Evolutionary conservation across 2,113 vertebrate species (phyloP), one percentile per base, ranked within the genome.

Genomic region (Erythrocebus patas): DNA sequence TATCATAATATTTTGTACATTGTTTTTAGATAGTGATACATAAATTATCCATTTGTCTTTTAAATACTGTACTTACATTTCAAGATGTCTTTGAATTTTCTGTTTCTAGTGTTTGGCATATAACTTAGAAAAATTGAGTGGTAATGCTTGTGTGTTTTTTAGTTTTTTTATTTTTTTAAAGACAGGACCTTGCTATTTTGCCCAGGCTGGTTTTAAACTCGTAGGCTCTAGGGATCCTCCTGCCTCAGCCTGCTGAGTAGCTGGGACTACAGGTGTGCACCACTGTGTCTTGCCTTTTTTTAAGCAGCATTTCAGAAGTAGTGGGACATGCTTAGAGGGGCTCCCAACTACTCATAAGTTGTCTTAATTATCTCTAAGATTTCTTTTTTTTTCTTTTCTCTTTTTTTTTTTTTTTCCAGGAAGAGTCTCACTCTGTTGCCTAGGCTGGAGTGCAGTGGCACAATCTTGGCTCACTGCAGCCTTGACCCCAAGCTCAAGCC

Each of bases 1-100:
- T 38, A 64, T 83, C 25, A 9, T 32, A 66, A 90, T 57, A 45
- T 80, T 93, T 94, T 81, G 18, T 64, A 45, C 72, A 25, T 93
- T 95, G 57, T 64, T 97, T 96, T 96, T 95, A 75, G 57, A 73
- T 84, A 80, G 76, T 66, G 23, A 64, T 85, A 50, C 20, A 50
- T 38, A 87, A 48, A 43, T 73, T 95, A 87, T 14, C 40, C 38
- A 61, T 83, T 94, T 96, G 35, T 80, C 30, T 96, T 92, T 32
- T 25, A 18, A 90, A 27, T 87, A 68, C 45, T 68, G 11, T 87
- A 57, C 91, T 73, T 91, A 66, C 93, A 79, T 93, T 81, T 95
- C 79, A 45, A 76, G 50, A 4, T 91, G 4, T 91, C 38, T 52
- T 94, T 97, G 32, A 80, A 81, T 93, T 91, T 96, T 70, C 72